Conservation (phyloP, 2,113 vertebrate species). For the Cnemophilus loriae region DNA sequence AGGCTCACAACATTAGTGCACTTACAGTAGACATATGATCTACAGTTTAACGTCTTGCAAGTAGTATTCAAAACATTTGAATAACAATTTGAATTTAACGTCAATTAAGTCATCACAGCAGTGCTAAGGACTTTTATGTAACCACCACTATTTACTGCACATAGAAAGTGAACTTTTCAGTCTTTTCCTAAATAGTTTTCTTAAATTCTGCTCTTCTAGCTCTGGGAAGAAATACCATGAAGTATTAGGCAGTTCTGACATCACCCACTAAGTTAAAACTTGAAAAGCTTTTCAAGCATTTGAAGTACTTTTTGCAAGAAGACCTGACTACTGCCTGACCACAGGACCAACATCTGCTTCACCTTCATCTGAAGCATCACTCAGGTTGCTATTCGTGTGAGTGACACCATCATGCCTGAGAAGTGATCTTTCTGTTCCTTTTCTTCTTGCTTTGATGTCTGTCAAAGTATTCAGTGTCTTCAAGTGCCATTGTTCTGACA, state of each 20-base stretch:
- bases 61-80: too few species aligned
- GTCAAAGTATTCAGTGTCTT: conserved; percentile 39
- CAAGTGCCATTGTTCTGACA: conserved; percentile 57
- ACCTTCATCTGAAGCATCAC: conserved; percentile 11
- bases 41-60: background rate
- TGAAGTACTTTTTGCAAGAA: background rate
- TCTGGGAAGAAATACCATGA: conserved; percentile 8
- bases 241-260: background rate
- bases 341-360: background rate
- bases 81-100: too few species aligned
- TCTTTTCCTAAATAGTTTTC: background rate
- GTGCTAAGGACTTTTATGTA: background rate
- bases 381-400: background rate
- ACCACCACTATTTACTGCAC: background rate
- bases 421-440: conserved; percentile 46
- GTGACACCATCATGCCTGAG: background rate
- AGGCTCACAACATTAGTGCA: background rate
- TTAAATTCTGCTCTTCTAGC: conserved; percentile 6
- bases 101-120: background rate
- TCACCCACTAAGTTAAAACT: background rate
- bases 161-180: background rate
- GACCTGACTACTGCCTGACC: background rate
- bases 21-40: background rate
- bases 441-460: conserved; percentile 56
- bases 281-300: conserved; percentile 37